These are phyloP conservation scores for Halocynthia roretzi DNA, from an alignment of 23 tunicate species.

Conservation along the genomic window DNA sequence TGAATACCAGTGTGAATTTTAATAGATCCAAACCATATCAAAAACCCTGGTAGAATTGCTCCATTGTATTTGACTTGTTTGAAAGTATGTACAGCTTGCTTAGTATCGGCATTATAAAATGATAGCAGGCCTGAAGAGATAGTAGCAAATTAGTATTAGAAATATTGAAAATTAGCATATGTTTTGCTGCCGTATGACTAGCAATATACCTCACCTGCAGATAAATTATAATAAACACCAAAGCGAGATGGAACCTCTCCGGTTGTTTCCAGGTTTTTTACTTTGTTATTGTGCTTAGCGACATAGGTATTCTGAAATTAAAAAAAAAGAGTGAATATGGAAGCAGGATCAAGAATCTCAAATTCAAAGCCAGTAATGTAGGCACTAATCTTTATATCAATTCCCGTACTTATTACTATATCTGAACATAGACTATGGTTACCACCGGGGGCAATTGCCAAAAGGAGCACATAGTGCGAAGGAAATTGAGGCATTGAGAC, in stretches of 20 bases:
- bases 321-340: not conserved
- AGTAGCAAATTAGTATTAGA: too few species aligned
- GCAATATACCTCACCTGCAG: not conserved
- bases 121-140: constrained; percentile 12
- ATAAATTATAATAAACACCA: constrained; percentile 40
- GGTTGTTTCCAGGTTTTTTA: constrained; percentile 38
- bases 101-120: constrained; percentile 37
- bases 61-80: constrained; percentile 44
- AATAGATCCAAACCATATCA: constrained; percentile 65
- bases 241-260: constrained; percentile 26
- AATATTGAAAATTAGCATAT: too few species aligned
- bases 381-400: too few species aligned
- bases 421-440: too few species aligned
- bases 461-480: too few species aligned
- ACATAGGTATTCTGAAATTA: constrained; percentile 39
- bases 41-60: constrained; percentile 45
- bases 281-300: constrained; percentile 82
- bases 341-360: not conserved
- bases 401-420: too few species aligned
- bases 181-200: too few species aligned
- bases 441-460: too few species aligned
- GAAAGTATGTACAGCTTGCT: constrained; percentile 28
- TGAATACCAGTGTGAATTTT: constrained; percentile 45
- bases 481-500: too few species aligned
- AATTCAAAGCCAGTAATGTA: too few species aligned